These are phyloP conservation scores for Molossus molossus DNA, from an alignment of 2,797 vertebrate species.

Conservation along the genomic window DNA sequence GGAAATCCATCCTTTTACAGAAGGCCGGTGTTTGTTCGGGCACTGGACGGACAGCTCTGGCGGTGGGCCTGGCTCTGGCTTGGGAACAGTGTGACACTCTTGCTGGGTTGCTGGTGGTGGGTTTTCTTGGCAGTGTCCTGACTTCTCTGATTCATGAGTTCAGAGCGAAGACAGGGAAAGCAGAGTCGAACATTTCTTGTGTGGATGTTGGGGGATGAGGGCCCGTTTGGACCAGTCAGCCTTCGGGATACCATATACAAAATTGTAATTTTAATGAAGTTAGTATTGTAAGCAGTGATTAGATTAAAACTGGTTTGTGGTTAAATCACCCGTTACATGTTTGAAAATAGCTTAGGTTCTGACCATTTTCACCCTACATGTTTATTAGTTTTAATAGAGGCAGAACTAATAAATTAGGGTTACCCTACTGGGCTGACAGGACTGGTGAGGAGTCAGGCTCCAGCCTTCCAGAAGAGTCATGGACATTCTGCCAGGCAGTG, in stretches of 20 bases:
- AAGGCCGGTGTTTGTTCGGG: background rate
- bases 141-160: background rate
- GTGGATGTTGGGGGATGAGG: background rate
- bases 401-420: background rate
- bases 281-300: constrained; percentile 37
- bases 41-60: fast-evolving
- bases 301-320: constrained; percentile 10
- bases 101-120: background rate
- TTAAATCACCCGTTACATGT: background rate
- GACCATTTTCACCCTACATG: background rate
- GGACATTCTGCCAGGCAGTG: background rate
- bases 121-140: background rate
- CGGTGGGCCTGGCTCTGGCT: background rate
- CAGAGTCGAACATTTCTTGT: background rate
- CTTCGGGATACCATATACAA: background rate
- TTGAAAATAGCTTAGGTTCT: background rate
- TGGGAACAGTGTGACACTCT: background rate
- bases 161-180: background rate
- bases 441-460: background rate
- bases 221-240: background rate
- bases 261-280: background rate
- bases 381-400: background rate
- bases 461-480: background rate
- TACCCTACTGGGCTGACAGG: background rate
- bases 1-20: background rate